These are phyloP conservation scores for Pelosia muscerda DNA, from an alignment of 2,888 invertebrate species.

Conservation along the genomic window DNA sequence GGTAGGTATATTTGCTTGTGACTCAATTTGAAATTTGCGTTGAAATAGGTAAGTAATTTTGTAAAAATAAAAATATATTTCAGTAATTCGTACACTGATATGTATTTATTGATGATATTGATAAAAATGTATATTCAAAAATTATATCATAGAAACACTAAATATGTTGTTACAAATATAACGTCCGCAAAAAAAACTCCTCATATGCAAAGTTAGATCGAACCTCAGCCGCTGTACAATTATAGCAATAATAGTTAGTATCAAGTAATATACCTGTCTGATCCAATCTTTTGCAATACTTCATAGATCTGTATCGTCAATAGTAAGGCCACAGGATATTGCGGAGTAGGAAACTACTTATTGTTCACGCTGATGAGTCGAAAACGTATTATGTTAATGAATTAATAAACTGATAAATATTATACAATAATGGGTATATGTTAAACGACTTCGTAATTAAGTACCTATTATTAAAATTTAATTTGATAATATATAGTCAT, in stretches of 20 bases:
- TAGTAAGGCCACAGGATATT: conserved; percentile 70
- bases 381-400: conserved; percentile 18
- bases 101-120: too few relatives aligned
- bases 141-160: too few relatives aligned
- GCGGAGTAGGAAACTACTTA: conserved; percentile 46
- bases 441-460: conserved; percentile 5
- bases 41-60: background rate
- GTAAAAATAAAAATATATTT: too few relatives aligned
- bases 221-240: conserved; percentile 30
- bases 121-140: background rate
- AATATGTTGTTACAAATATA: background rate
- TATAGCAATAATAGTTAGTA: conserved; percentile 50
- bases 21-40: background rate
- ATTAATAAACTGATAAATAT: conserved; percentile 15
- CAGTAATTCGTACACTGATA: too few relatives aligned
- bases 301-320: conserved; percentile 56
- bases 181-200: background rate
- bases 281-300: conserved; percentile 49
- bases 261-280: conserved; percentile 34
- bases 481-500: background rate
- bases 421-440: conserved; percentile 1
- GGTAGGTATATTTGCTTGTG: background rate
- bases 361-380: conserved; percentile 24
- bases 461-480: background rate
- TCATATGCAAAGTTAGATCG: background rate